These are phyloP conservation scores for Andinoacara biseriatus DNA, from an alignment of 2,113 vertebrate genomes.

Conservation along the genomic window DNA sequence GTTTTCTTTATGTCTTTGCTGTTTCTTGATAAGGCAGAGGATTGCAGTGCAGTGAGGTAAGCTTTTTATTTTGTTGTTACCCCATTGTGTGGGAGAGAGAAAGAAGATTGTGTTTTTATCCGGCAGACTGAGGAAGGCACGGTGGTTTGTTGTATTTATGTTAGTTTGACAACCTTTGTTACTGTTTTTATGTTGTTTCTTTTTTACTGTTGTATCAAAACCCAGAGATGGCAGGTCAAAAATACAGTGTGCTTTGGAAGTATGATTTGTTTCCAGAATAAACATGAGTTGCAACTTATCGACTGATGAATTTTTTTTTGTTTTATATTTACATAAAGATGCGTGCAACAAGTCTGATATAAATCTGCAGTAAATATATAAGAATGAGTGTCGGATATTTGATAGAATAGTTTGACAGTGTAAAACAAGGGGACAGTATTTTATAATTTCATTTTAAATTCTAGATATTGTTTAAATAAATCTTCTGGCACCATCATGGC, in stretches of 20 bases:
- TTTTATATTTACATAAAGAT: background rate
- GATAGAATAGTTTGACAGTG: background rate
- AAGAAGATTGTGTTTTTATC: constrained; percentile 30
- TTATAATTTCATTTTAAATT: background rate
- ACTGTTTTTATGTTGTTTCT: constrained; percentile 69
- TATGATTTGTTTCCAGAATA: constrained; percentile 82
- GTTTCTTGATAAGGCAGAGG: constrained; percentile 60
- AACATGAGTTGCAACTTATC: constrained; percentile 78
- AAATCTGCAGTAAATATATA: too few relatives aligned
- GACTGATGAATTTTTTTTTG: constrained; percentile 10
- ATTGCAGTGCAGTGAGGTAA: constrained; percentile 44
- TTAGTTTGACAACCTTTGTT: constrained; percentile 73
- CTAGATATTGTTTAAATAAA: background rate
- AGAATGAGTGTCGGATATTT: too few relatives aligned
- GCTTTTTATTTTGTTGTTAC: constrained; percentile 36
- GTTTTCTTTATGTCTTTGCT: constrained; percentile 39
- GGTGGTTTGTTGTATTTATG: constrained; percentile 80
- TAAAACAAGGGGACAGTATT: background rate
- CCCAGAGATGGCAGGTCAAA: constrained; percentile 75
- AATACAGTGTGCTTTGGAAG: constrained; percentile 74
- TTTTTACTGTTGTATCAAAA: constrained; percentile 78
- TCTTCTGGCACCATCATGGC: background rate
- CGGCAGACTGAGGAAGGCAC: constrained; percentile 44
- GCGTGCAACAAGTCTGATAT: too few relatives aligned
- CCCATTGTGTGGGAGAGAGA: constrained; percentile 23